These are phyloP conservation scores for Siniperca chuatsi DNA, from an alignment of 2,113 vertebrate species.

Conservation along the genomic window DNA sequence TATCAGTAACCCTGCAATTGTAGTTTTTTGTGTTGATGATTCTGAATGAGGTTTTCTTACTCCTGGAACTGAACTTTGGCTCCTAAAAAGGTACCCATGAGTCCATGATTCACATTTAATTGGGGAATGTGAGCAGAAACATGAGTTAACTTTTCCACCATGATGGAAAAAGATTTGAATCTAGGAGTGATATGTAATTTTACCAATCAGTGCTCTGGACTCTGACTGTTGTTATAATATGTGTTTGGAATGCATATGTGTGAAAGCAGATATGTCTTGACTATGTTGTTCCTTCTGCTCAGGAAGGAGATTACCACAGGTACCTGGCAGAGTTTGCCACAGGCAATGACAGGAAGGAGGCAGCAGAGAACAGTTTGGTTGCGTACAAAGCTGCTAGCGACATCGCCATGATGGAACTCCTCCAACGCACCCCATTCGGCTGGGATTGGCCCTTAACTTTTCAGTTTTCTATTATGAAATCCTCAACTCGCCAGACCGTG, in stretches of 20 bases:
- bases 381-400: constrained; percentile 98
- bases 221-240: not conserved
- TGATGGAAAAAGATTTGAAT: not conserved
- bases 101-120: not conserved
- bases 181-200: not conserved
- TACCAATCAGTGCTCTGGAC: not conserved
- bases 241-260: not conserved
- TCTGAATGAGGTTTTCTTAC: not conserved
- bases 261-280: not conserved
- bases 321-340: constrained; percentile 98
- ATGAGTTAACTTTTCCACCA: not conserved
- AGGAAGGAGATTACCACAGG: constrained; percentile 99
- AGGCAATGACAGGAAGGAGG: constrained; percentile 98
- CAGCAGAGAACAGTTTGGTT: constrained; percentile 97
- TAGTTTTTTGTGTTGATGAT: too few species aligned
- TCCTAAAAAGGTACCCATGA: not conserved
- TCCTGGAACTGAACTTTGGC: not conserved
- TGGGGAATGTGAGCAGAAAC: not conserved
- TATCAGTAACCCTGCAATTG: too few species aligned
- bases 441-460: constrained; percentile 98
- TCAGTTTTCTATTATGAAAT: constrained; percentile 99
- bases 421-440: constrained; percentile 95
- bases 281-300: constrained; percentile 5
- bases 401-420: constrained; percentile 97
- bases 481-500: constrained; percentile 98